Percentiles rank a stretch among this genome's conserved stretches.
Evolutionary conservation across 2,888 invertebrate genomes (phyloP).

Genomic region (Ophion obscuratus): DNA sequence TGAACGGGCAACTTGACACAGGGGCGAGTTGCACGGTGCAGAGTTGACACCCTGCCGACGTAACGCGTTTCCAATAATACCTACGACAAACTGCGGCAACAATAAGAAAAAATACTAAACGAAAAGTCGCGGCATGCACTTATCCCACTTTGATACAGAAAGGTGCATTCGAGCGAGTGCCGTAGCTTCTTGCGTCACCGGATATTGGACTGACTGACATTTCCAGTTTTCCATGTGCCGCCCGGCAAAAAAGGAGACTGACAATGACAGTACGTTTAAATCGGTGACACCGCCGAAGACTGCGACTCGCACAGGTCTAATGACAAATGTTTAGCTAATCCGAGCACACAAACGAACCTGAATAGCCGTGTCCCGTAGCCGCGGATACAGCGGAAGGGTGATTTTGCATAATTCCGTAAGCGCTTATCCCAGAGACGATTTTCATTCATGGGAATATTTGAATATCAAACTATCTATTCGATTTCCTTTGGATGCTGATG

Average conservation of each 20-base stretch:
- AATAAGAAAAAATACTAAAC: background rate
- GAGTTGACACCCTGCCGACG: background rate
- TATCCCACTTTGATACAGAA: conserved; percentile 24
- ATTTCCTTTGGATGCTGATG: background rate
- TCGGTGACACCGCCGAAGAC: background rate
- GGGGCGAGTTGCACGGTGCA: no score
- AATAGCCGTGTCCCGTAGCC: background rate
- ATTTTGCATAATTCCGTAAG: background rate
- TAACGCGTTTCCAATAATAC: background rate
- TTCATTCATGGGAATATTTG: background rate
- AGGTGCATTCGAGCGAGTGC: conserved; percentile 30
- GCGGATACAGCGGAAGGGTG: background rate
- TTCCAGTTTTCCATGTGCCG: conserved; percentile 67
- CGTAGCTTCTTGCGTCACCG: conserved; percentile 55
- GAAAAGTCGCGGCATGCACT: background rate
- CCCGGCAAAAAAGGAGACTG: background rate
- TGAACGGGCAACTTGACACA: no score
- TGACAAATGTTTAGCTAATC: background rate
- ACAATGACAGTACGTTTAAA: conserved; percentile 13
- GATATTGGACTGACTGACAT: conserved; percentile 73
- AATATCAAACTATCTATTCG: background rate
- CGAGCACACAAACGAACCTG: background rate
- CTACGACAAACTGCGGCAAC: background rate
- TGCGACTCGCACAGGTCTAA: conserved; percentile 5
- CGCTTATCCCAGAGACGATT: background rate